Evolutionary conservation across 2,888 invertebrate species (phyloP), one percentile per base, ranked within the genome.

Genomic region (Lymantria monacha): DNA sequence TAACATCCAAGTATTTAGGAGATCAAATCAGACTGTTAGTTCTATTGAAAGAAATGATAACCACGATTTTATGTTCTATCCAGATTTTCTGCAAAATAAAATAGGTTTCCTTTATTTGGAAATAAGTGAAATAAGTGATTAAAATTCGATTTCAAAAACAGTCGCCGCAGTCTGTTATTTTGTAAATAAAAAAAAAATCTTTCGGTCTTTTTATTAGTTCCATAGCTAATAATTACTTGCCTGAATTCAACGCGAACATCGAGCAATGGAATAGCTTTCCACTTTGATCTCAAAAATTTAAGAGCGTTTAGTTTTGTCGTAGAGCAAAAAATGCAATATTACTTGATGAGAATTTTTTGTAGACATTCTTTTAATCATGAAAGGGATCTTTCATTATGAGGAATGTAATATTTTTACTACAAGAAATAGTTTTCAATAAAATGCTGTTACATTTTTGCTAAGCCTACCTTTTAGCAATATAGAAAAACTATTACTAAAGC

Each of bases 321-420:
- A 50, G 63, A 57, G 54, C 56, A 63, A 63, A 70, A 41, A 66
- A 66, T 53, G 59, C 65, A 69, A 72, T 76, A 67, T 73, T 55
- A 50, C 57, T 59, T 67, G 59, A 69, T 65, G 61, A 66, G 62
- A 66, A 63, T 59, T 70, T 69, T 62, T 60, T 58, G 51, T 51
- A 46, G 59, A 57, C 59, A 61, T 70, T 73, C 62, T 63, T 69
- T 61, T 57, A 58, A 63, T 57, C 60, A 61, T 49, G 68, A 72
- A 66, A 57, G 52, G 52, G 52, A 61, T 57, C 59, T 61, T 61
- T 49, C 57, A 55, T 57, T 65, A 63, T 55, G 49, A 61, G 53
- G 51, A 60, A 51, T 54, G 54, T 45, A 42, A 49, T 53, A 49
- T 49, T 51, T 48, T 46, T 43, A 14, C 44, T 31, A 11, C 30